phyloP scores from a whole-genome alignment of 2,888 invertebrate species.

The Hedya salicella region DNA sequence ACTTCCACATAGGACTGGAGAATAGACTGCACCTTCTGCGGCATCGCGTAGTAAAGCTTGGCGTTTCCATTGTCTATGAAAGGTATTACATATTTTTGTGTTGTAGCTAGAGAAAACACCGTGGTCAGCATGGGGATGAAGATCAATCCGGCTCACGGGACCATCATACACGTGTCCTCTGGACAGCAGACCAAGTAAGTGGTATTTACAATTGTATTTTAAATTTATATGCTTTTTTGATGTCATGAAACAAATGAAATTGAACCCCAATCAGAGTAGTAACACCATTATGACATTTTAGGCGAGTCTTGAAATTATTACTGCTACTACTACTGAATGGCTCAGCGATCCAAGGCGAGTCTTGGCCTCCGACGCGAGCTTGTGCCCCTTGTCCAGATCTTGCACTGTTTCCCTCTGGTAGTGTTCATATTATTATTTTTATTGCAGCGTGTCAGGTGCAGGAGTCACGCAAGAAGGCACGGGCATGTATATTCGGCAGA shows the following conservation, averaged over 20 bases:
- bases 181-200: constrained; percentile 80
- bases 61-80: constrained; percentile 9
- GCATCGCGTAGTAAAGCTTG: constrained; percentile 36
- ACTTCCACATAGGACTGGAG: not conserved
- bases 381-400: too few species aligned
- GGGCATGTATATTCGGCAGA: constrained; percentile 79
- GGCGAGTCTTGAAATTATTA: too few species aligned
- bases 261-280: too few species aligned
- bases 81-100: constrained; percentile 15
- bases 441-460: constrained; percentile 69
- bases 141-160: constrained; percentile 78
- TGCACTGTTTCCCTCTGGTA: too few species aligned
- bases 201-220: too few species aligned
- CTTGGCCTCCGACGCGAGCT: too few species aligned
- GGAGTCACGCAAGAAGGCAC: constrained; percentile 70
- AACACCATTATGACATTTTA: too few species aligned
- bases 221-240: not conserved
- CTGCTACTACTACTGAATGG: too few species aligned
- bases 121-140: constrained; percentile 82
- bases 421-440: constrained; percentile 17
- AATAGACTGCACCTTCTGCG: constrained; percentile 10
- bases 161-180: constrained; percentile 79
- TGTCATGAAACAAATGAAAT: not conserved
- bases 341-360: too few species aligned
- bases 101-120: constrained; percentile 76